A percentile compares a stretch with the other conserved stretches of the same genome.
These are phyloP conservation scores for Epizoanthus stellaris DNA, from an alignment of 92 coral and sea anemone genomes.

Conservation along the genomic window DNA sequence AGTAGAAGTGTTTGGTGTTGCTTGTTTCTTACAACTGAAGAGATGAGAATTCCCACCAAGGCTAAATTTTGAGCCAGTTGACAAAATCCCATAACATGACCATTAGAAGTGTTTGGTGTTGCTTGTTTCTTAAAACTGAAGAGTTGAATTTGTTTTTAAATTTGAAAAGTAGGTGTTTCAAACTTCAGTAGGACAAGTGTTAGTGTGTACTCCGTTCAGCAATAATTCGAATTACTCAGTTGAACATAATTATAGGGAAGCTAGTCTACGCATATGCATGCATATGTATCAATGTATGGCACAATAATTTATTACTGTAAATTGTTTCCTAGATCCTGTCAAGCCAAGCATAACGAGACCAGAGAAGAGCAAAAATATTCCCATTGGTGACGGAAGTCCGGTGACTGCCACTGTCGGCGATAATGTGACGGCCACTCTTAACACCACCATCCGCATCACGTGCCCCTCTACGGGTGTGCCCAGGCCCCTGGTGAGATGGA, in stretches of 20 bases:
- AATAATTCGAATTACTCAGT: too few relatives aligned
- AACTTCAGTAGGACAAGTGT: too few relatives aligned
- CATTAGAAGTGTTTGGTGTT: too few relatives aligned
- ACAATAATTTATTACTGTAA: neutral
- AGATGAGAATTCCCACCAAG: too few relatives aligned
- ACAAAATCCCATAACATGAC: too few relatives aligned
- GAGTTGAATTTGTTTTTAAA: too few relatives aligned
- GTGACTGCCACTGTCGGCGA: slow-evolving; percentile 37
- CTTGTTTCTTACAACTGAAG: too few relatives aligned
- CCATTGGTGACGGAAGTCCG: slow-evolving; percentile 10
- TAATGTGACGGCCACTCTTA: slow-evolving; percentile 25
- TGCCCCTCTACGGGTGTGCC: slow-evolving; percentile 38
- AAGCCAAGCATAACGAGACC: slow-evolving; percentile 20
- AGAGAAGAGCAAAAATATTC: slow-evolving; percentile 5
- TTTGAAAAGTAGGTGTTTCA: too few relatives aligned
- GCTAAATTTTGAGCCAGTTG: too few relatives aligned
- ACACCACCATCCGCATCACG: slow-evolving; percentile 27
- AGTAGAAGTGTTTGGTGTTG: too few relatives aligned
- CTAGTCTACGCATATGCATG: neutral
- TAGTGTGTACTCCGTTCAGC: too few relatives aligned
- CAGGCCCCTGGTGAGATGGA: slow-evolving; percentile 13
- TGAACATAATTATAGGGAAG: neutral
- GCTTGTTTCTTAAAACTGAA: too few relatives aligned
- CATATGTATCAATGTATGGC: neutral
- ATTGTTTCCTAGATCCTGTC: slow-evolving; percentile 9